These are phyloP conservation scores for Lerema accius DNA, from an alignment of 1,140 invertebrate species.

Conservation along the genomic window DNA sequence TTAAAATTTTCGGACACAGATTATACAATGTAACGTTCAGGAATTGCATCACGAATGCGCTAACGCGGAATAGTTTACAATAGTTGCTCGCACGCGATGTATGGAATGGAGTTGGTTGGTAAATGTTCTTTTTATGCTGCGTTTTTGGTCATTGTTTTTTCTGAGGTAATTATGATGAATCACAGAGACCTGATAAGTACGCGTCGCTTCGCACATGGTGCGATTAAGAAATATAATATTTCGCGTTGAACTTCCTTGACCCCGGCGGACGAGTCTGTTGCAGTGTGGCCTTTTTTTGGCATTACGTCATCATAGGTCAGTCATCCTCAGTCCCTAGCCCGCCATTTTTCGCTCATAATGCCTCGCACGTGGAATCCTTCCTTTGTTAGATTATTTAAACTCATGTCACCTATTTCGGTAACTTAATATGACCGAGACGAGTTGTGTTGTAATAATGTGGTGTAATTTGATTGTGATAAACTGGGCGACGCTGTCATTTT, in stretches of 20 bases:
- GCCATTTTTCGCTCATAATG: constrained; percentile 78
- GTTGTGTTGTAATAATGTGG: constrained; percentile 62
- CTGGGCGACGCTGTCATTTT: constrained; percentile 1
- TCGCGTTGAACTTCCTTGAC: constrained; percentile 74
- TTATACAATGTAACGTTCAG: constrained; percentile 28
- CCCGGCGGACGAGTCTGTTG: constrained; percentile 56
- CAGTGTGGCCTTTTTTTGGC: constrained; percentile 77
- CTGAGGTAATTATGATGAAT: constrained; percentile 33
- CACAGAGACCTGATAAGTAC: constrained; percentile 40
- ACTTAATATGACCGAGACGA: constrained; percentile 62
- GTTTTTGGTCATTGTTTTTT: constrained; percentile 29
- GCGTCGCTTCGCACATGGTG: constrained; percentile 51
- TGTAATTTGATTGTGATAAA: constrained; percentile 67
- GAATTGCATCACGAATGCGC: constrained; percentile 32
- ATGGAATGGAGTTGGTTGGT: constrained; percentile 1
- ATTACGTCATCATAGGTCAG: constrained; percentile 81
- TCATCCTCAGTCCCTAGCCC: constrained; percentile 64
- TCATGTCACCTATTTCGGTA: constrained; percentile 64
- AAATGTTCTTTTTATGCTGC: constrained; percentile 4
- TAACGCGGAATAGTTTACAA: constrained; percentile 38
- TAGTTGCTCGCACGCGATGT: constrained; percentile 30
- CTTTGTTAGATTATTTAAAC: constrained; percentile 75
- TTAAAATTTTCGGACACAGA: constrained; percentile 27
- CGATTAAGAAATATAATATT: constrained; percentile 63
- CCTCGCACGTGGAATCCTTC: constrained; percentile 72